Evolutionary conservation across 2,113 vertebrate species (phyloP).

Genomic region (Urocynchramus pylzowi): DNA sequence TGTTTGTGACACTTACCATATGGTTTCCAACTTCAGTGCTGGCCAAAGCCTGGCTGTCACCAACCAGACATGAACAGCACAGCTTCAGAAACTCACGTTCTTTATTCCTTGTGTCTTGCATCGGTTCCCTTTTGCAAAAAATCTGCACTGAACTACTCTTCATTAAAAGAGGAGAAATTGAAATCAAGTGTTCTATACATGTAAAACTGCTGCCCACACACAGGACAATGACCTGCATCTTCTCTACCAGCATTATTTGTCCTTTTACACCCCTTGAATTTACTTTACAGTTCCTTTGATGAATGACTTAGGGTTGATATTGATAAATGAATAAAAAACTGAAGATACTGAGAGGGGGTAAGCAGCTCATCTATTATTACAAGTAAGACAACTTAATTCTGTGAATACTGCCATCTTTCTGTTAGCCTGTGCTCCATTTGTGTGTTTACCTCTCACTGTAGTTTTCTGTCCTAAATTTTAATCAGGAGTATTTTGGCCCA

Average conservation of each 20-base stretch:
- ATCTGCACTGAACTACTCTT: background rate
- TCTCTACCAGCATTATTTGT: background rate
- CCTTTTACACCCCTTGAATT: background rate
- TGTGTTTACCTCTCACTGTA: background rate
- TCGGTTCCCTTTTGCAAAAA: background rate
- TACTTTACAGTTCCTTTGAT: background rate
- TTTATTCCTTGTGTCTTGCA: background rate
- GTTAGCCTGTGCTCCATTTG: background rate
- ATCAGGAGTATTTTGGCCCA: background rate
- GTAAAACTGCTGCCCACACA: background rate
- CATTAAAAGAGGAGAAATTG: background rate
- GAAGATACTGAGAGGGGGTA: background rate
- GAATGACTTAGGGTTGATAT: background rate
- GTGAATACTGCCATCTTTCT: background rate
- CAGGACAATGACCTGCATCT: background rate
- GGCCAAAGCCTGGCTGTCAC: background rate
- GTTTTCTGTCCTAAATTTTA: background rate
- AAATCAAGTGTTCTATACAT: background rate
- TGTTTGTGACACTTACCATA: slow-evolving; percentile 31
- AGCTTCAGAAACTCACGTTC: background rate
- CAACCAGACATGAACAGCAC: background rate
- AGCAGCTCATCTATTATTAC: background rate
- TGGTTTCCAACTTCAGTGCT: background rate
- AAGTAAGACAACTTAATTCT: background rate
- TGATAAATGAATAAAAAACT: background rate